Conservation (phyloP, 23 tunicate species). For the Diplosoma virens region DNA sequence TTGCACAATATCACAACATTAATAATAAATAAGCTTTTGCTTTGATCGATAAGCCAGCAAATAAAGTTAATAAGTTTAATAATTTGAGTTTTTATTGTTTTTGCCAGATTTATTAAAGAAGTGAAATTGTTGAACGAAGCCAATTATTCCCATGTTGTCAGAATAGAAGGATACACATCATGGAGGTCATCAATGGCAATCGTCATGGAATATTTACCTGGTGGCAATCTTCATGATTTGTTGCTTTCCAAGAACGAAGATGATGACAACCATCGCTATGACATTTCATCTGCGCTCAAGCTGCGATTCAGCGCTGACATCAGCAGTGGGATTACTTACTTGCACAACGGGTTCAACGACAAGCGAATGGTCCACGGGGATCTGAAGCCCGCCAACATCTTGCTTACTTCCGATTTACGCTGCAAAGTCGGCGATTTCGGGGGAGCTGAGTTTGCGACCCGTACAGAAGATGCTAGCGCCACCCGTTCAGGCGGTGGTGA, state of each 20-base stretch:
- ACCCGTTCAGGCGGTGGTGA: not conserved
- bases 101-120: slow-evolving; percentile 15
- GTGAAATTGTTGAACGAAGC: not conserved
- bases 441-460: not conserved
- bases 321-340: not conserved
- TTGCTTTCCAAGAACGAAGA: not conserved
- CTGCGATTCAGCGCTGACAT: slow-evolving; percentile 6
- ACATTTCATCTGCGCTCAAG: not conserved
- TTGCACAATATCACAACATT: too few relatives aligned
- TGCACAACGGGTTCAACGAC: not conserved
- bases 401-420: not conserved
- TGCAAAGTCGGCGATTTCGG: slow-evolving; percentile 30
- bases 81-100: too few relatives aligned
- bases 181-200: not conserved
- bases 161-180: not conserved
- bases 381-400: slow-evolving; percentile 20
- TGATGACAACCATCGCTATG: not conserved
- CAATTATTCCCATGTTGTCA: slow-evolving; percentile 15
- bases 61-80: too few relatives aligned
- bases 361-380: slow-evolving; percentile 18
- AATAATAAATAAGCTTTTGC: too few relatives aligned
- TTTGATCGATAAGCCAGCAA: too few relatives aligned
- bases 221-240: not conserved
- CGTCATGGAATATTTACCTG: slow-evolving; percentile 15
- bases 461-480: not conserved